These are phyloP conservation scores for Dermatemys mawii DNA, from an alignment of 2,113 vertebrate genomes.

Conservation along the genomic window DNA sequence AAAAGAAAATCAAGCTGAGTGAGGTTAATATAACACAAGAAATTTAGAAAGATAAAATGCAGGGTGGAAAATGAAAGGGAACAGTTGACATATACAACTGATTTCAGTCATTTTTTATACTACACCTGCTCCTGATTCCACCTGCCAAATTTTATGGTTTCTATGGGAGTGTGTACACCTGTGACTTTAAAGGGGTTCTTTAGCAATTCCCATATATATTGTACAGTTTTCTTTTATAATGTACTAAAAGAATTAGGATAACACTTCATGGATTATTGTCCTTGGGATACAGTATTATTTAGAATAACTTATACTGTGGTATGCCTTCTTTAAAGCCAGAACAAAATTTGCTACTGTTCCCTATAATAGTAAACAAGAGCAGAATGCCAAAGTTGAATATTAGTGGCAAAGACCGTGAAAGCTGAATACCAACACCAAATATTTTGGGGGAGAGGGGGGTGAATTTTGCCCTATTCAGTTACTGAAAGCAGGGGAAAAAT, in stretches of 20 bases:
- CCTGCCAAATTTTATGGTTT: not conserved
- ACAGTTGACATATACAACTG: not conserved
- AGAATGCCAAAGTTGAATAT: too few relatives aligned
- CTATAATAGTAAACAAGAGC: not conserved
- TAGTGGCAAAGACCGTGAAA: not conserved
- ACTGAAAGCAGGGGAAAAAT: not conserved
- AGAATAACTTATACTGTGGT: not conserved
- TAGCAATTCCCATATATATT: not conserved
- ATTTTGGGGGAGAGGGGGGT: not conserved
- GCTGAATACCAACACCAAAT: rapidly evolving
- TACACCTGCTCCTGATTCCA: not conserved
- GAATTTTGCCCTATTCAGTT: not conserved
- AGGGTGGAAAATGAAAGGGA: not conserved
- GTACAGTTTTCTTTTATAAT: not conserved
- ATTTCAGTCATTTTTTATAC: not conserved
- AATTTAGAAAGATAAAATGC: not conserved
- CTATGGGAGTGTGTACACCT: not conserved
- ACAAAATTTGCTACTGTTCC: not conserved
- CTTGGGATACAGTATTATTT: not conserved
- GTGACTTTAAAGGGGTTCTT: not conserved
- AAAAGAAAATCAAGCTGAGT: not conserved
- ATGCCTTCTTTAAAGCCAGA: not conserved
- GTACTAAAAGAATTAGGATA: not conserved
- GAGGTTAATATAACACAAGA: not conserved
- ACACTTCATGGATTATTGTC: not conserved